Conservation (phyloP, 1,140 invertebrate genomes). For the Heliconius hermathena region DNA sequence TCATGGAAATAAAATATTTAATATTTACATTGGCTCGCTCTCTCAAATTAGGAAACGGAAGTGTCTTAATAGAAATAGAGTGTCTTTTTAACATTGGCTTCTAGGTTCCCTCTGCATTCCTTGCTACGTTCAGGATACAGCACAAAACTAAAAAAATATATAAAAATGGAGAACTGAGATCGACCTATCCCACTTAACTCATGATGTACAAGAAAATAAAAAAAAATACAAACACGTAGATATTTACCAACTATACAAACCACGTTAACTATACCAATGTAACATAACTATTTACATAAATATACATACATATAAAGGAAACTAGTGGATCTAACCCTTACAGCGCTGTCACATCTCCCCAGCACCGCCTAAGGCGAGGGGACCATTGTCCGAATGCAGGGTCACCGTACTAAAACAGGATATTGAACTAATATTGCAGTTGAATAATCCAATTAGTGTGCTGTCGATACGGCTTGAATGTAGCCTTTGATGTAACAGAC, state of each 20-base stretch:
- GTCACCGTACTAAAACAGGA: slow-evolving; percentile 63
- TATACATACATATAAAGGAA: slow-evolving; percentile 25
- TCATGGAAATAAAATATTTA: no score
- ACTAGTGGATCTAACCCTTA: slow-evolving; percentile 34
- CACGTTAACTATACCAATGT: neutral
- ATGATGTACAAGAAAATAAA: neutral
- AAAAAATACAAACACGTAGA: neutral
- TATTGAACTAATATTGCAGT: slow-evolving; percentile 73
- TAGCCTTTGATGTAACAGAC: slow-evolving; percentile 48
- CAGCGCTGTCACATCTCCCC: slow-evolving; percentile 27
- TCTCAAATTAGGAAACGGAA: no score
- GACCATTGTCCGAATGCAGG: slow-evolving; percentile 61
- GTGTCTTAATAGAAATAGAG: no score
- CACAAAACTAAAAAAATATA: no score
- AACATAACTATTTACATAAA: neutral
- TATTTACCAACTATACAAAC: no score
- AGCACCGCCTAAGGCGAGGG: slow-evolving; percentile 41
- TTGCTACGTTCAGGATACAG: no score
- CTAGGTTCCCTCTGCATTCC: no score
- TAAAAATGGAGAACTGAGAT: no score
- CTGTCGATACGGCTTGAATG: slow-evolving; percentile 49
- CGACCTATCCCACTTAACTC: no score
- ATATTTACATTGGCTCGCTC: no score
- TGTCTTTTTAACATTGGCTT: no score
- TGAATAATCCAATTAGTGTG: slow-evolving; percentile 73